These are phyloP conservation scores for Ancistrus triradiatus DNA, from an alignment of 2,113 vertebrate species.

Conservation along the genomic window DNA sequence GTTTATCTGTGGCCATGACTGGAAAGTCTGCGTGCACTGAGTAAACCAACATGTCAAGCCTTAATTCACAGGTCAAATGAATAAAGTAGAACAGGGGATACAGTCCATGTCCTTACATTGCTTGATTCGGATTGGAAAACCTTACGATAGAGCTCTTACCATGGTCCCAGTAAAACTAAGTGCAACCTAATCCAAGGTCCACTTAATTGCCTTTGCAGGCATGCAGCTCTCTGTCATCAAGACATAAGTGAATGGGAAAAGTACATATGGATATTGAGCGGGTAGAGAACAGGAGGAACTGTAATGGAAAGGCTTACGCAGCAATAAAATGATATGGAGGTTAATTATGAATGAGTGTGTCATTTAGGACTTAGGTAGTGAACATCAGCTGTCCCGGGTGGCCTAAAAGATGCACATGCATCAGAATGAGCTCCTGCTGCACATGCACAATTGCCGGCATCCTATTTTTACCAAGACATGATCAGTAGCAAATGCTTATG, in stretches of 20 bases:
- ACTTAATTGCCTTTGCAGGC: constrained; percentile 37
- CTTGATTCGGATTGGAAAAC: too few relatives aligned
- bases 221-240: constrained; percentile 41
- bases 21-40: constrained; percentile 42
- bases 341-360: constrained; percentile 73
- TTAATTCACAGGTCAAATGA: not conserved
- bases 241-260: constrained; percentile 32
- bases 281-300: constrained; percentile 53
- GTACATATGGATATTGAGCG: constrained; percentile 53
- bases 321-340: constrained; percentile 71
- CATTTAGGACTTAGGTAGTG: constrained; percentile 65
- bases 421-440: constrained; percentile 59
- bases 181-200: constrained; percentile 32
- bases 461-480: constrained; percentile 9
- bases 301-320: constrained; percentile 64
- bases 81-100: constrained; percentile 49
- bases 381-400: constrained; percentile 66
- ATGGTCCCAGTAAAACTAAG: constrained; percentile 31
- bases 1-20: constrained; percentile 60
- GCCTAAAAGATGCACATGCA: constrained; percentile 62
- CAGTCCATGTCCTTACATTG: constrained; percentile 49
- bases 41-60: not conserved
- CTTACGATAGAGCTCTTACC: constrained; percentile 27
- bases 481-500: not conserved
- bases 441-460: constrained; percentile 36